phyloP scores from a whole-genome alignment of 2,113 vertebrate species.

The Stigmatopora nigra region DNA sequence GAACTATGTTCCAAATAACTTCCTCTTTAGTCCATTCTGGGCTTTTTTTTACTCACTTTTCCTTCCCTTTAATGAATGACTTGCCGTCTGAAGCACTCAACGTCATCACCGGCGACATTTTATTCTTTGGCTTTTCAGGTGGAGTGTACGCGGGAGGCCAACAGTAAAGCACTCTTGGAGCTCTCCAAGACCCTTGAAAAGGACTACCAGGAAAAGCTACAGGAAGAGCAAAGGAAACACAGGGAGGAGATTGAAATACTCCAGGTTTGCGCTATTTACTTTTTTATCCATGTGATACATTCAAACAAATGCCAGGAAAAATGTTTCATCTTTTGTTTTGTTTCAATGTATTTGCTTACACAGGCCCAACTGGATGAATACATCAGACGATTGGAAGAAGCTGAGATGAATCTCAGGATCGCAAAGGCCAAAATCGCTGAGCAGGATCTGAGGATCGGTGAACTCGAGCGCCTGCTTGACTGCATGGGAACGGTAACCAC shows the following conservation, averaged over 20 bases:
- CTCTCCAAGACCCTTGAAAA: slow-evolving; percentile 79
- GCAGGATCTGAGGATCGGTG: slow-evolving; percentile 81
- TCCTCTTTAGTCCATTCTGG: neutral
- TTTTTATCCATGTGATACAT: slow-evolving; percentile 6
- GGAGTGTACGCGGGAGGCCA: slow-evolving; percentile 80
- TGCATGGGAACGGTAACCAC: slow-evolving; percentile 82
- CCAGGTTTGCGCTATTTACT: slow-evolving; percentile 63
- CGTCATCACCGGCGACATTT: slow-evolving; percentile 1
- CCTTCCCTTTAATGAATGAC: neutral
- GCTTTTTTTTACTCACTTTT: neutral
- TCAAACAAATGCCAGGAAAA: neutral
- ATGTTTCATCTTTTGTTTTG: neutral
- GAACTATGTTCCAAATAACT: neutral
- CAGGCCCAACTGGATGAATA: slow-evolving; percentile 86
- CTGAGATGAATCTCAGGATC: slow-evolving; percentile 75
- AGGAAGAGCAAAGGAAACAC: slow-evolving; percentile 77
- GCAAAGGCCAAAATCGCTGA: slow-evolving; percentile 84
- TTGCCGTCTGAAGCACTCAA: neutral
- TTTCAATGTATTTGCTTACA: slow-evolving; percentile 7
- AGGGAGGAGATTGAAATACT: slow-evolving; percentile 80
- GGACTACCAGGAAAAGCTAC: slow-evolving; percentile 79
- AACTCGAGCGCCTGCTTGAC: slow-evolving; percentile 84
- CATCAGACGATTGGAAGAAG: slow-evolving; percentile 83
- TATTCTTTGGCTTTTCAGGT: slow-evolving; percentile 64
- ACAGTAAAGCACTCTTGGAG: slow-evolving; percentile 77